Percentiles rank a stretch among this genome's conserved stretches.
Evolutionary conservation across 2,113 vertebrate genomes (phyloP).

Genomic region (Chlorodrepanis virens): DNA sequence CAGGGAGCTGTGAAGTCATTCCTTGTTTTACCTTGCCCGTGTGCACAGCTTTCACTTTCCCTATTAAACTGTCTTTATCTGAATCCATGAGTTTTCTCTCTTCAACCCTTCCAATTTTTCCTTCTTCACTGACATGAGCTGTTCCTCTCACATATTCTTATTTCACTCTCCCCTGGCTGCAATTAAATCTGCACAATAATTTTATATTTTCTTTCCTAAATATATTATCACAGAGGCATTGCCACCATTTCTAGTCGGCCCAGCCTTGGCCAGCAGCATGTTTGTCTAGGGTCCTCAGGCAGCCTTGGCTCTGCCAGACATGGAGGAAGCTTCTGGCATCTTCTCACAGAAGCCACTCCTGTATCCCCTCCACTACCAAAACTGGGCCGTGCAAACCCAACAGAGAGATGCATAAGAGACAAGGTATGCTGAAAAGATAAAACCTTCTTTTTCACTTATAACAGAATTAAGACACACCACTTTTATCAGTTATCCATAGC

Average conservation of each 20-base stretch:
- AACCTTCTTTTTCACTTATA: neutral
- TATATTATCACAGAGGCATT: accelerated
- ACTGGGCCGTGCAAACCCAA: neutral
- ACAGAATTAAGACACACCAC: neutral
- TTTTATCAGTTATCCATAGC: neutral
- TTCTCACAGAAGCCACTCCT: neutral
- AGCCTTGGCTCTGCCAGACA: accelerated
- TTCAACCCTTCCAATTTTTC: too few relatives aligned
- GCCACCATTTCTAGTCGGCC: neutral
- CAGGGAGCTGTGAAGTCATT: neutral
- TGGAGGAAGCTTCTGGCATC: neutral
- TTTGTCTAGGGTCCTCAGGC: neutral
- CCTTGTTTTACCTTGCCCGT: too few relatives aligned
- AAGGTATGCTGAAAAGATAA: neutral
- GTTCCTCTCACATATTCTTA: neutral
- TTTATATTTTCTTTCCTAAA: neutral
- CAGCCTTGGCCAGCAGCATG: neutral
- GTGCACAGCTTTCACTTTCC: too few relatives aligned
- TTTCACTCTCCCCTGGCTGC: neutral
- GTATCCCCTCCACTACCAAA: neutral
- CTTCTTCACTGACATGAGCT: accelerated
- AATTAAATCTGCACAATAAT: neutral
- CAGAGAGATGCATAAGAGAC: neutral
- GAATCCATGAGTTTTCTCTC: too few relatives aligned
- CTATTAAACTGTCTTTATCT: too few relatives aligned